Conservation (phyloP, 2,888 invertebrate genomes). For the Epinotia ramella region DNA sequence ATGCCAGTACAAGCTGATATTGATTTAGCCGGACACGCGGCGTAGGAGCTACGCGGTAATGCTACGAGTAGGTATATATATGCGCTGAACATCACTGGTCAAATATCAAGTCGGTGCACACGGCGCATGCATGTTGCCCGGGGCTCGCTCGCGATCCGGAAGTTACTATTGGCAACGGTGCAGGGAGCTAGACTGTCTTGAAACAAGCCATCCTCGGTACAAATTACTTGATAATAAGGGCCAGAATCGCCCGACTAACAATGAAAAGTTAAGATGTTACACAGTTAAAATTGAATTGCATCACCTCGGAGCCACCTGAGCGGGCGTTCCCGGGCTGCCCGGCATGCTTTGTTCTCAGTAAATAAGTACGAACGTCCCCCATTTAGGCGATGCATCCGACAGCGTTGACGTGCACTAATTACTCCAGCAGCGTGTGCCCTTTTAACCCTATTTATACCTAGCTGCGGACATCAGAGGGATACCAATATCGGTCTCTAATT, state of each 20-base stretch:
- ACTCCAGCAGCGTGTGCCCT: constrained; percentile 54
- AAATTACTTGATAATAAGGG: constrained; percentile 50
- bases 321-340: constrained; percentile 53
- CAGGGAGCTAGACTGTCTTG: constrained; percentile 15
- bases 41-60: background rate
- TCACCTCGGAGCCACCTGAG: constrained; percentile 61
- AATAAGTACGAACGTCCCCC: constrained; percentile 58
- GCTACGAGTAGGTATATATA: constrained; percentile 23
- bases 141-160: constrained; percentile 55
- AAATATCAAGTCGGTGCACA: constrained; percentile 47
- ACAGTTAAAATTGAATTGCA: constrained; percentile 56
- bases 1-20: constrained; percentile 30
- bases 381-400: constrained; percentile 56
- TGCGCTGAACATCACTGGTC: constrained; percentile 24
- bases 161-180: constrained; percentile 64
- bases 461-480: constrained; percentile 37
- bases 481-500: constrained; percentile 49
- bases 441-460: constrained; percentile 39
- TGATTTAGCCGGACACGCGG: constrained; percentile 22
- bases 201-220: constrained; percentile 34
- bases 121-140: constrained; percentile 52
- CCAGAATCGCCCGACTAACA: constrained; percentile 48
- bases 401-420: constrained; percentile 61
- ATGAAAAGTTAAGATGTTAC: constrained; percentile 36
- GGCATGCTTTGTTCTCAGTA: constrained; percentile 57